Evolutionary conservation across 2,797 vertebrate species (phyloP), one percentile per base, ranked within the genome.

Genomic region (Syngnathus acus): DNA sequence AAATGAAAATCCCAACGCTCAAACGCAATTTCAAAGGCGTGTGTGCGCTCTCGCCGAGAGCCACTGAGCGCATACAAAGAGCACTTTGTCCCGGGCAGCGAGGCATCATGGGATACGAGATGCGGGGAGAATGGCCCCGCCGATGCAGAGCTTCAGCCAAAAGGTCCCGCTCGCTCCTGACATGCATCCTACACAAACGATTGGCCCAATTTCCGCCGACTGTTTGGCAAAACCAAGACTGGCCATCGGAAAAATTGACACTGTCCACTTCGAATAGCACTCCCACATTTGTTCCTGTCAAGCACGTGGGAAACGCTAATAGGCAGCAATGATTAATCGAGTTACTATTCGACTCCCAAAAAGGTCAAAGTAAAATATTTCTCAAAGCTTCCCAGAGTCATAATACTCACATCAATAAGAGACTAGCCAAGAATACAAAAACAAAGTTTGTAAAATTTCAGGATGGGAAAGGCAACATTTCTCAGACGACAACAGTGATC

Each of bases 31-130:
- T 90, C 87, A 90, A 89, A 87, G 91, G 87, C 81, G 77, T 88
- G 85, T 90, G 89, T 86, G 68, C 55, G 55, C 72, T 72, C 55
- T 72, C 69, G 94, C 94, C 93, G 94, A 93, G 90, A 89, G 84
- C 82, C 76, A 82, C 66, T 16, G 55, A 19, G 79, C 66, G 65
- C 38, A 71, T 67, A 97, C 94, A 98, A 97, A 93, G 91, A 85
- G 82, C 58, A 93, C 94, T 95, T 96, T 97, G 95, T 97, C 88
- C 88, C 43, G 38, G 45, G 71, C 69, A 78, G 87, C 71, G 74
- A 57, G 87, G 90, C 88, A 83, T 93, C 90, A 94, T 94, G 94
- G 92, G 94, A 97, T 86, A 89, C 75, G 72, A 77, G 81, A 87
- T 66, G 76, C 80, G 83, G 83, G 80, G 86, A 90, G 87, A 88